These are phyloP conservation scores for Psilopogon haemacephalus DNA, from an alignment of 2,113 vertebrate species.

Conservation along the genomic window DNA sequence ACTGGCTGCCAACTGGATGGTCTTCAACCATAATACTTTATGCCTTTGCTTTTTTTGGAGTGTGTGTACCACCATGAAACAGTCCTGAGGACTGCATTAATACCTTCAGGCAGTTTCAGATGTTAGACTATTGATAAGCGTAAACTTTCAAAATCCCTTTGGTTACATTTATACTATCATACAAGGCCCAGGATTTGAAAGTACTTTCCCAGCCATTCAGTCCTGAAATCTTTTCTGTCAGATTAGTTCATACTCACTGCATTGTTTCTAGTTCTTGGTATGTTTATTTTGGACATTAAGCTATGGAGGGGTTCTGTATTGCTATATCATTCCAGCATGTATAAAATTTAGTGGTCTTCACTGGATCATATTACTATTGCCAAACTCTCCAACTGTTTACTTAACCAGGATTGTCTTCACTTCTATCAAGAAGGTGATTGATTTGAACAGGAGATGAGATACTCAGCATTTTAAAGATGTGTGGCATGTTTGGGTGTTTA, in stretches of 20 bases:
- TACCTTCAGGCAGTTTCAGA: neutral
- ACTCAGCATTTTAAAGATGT: neutral
- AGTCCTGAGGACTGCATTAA: neutral
- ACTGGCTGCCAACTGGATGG: too few species aligned
- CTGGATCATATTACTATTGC: neutral
- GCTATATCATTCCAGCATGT: neutral
- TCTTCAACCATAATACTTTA: neutral
- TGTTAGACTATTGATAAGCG: neutral
- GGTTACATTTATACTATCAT: neutral
- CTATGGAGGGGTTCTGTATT: neutral
- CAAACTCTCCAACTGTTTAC: neutral
- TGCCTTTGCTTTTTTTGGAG: neutral
- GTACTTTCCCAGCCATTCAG: neutral
- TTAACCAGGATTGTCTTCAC: neutral
- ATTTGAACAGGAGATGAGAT: neutral
- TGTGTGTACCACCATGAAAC: neutral
- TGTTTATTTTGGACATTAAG: neutral
- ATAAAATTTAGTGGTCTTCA: neutral
- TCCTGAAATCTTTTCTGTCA: neutral
- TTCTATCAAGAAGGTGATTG: neutral
- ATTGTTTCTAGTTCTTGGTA: neutral
- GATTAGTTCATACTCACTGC: neutral
- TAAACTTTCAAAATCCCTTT: neutral
- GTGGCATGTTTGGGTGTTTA: rapidly evolving
- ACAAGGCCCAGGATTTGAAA: neutral